phyloP scores from a whole-genome alignment of 2,888 invertebrate species.

The Baccha elongata region DNA sequence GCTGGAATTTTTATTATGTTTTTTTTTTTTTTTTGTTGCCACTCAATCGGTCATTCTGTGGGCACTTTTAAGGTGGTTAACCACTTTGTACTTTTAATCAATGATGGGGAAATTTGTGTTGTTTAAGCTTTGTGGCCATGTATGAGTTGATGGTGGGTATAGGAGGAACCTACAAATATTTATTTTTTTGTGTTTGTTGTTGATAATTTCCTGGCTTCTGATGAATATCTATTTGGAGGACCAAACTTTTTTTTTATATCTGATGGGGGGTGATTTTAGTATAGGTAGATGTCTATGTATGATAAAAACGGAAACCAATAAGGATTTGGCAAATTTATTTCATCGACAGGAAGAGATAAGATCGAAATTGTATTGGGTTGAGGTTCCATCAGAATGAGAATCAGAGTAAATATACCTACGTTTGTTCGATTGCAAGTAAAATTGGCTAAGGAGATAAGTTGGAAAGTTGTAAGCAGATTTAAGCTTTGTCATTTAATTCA shows the following conservation, averaged over 20 bases:
- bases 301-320: no score
- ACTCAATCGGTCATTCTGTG: conserved; percentile 72
- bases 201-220: conserved; percentile 9
- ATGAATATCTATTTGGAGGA: conserved; percentile 19
- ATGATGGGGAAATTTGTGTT: conserved; percentile 56
- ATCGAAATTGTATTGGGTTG: neutral
- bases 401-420: no score
- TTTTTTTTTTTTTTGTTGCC: conserved; percentile 31
- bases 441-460: no score
- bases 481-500: no score
- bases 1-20: no score
- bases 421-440: no score
- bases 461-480: no score
- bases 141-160: neutral
- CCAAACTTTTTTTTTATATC: neutral
- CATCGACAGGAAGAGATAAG: neutral
- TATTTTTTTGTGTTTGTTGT: neutral
- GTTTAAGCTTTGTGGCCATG: conserved; percentile 50
- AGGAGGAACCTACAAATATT: neutral
- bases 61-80: conserved; percentile 63
- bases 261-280: conserved; percentile 3
- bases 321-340: conserved; percentile 27
- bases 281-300: neutral
- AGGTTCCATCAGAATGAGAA: neutral
- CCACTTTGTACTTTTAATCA: conserved; percentile 71